Percentiles rank a stretch among this genome's conserved stretches.
Conservation (phyloP, 2,113 vertebrate genomes). For the Gobio gobio region DNA sequence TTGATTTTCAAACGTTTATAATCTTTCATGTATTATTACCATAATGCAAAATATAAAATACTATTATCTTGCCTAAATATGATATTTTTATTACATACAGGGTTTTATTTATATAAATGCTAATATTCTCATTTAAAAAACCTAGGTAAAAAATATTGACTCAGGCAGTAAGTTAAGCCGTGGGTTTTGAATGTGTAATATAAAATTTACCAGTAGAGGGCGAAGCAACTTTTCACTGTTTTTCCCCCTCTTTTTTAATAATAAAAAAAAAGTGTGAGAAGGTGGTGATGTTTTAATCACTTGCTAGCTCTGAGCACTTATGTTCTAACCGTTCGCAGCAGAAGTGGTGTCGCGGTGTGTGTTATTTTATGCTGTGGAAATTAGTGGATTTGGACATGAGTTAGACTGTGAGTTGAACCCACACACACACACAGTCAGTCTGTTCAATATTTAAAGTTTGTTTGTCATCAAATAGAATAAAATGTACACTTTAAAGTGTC, state of each 20-base stretch:
- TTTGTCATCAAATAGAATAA: not conserved
- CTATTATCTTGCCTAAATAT: not conserved
- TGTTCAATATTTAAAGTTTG: not conserved
- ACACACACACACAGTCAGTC: not conserved
- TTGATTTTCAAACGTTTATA: not conserved
- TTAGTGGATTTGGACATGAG: conserved; percentile 21
- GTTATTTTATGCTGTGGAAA: conserved; percentile 31
- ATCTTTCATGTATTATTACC: not conserved
- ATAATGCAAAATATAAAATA: not conserved
- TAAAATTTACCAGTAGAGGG: conserved; percentile 78
- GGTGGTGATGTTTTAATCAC: conserved; percentile 47
- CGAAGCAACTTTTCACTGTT: conserved; percentile 66
- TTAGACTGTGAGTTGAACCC: not conserved
- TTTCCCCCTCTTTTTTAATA: not conserved
- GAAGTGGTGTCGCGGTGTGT: not conserved
- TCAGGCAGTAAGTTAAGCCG: not conserved
- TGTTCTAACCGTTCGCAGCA: conserved; percentile 7
- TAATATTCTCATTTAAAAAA: not conserved
- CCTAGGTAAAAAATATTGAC: not conserved
- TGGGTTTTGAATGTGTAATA: conserved; percentile 56
- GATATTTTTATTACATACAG: not conserved
- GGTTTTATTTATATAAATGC: conserved; percentile 54
- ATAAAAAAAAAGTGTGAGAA: conserved; percentile 27
- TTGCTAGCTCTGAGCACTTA: conserved; percentile 31
- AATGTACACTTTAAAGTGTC: not conserved